Base-by-base conservation (phyloP, 2,797 vertebrate genomes). In the Allobates femoralis region DNA sequence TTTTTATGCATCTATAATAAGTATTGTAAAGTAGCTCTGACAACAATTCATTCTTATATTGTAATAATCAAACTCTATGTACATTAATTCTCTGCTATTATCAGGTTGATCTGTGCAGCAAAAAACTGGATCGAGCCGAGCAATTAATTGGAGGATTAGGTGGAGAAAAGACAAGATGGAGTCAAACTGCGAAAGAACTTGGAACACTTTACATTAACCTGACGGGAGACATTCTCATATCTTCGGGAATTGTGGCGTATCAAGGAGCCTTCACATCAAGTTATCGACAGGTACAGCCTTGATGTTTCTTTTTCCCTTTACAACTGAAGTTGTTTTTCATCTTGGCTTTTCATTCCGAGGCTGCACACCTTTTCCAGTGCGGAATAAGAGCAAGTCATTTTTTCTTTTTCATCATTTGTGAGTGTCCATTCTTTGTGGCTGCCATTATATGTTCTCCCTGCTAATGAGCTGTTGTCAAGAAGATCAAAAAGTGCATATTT, bases 81-180 rank as follows among this genome's bases (percentile, higher is more conserved):
- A 53, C 5, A 30, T 21, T 81, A 81, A 51, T 81, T 5, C 67
- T 18, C 30, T 34, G 14, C 56, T 79, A 10, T 90, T 92, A 90
- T 77, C 84, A 98, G 94, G 94, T 97, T 91, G 95, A 96, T 58
- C 85, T 96, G 91, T 97, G 97, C 93, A 96, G 95, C 90, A 97
- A 96, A 92, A 98, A 98, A 88, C 90, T 97, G 37, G 93, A 96
- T 75, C 83, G 94, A 78, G 96, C 96, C 0, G 94, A 97, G 91
- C 95, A 97, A 91, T 89, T 98, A 91, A 96, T 97, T 53, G 96
- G 96, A 88, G 96, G 96, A 56, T 93, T 98, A 87, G 96, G 96
- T n/a, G 97, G 96, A 23, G 97, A 98, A 91, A 98, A 97, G 91
- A 96, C 93, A 0, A 94, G 93, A 15, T 98, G 97, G 96, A 95